Base-by-base conservation (phyloP, 1,140 invertebrate genomes). In the Copidosoma floridanum region DNA sequence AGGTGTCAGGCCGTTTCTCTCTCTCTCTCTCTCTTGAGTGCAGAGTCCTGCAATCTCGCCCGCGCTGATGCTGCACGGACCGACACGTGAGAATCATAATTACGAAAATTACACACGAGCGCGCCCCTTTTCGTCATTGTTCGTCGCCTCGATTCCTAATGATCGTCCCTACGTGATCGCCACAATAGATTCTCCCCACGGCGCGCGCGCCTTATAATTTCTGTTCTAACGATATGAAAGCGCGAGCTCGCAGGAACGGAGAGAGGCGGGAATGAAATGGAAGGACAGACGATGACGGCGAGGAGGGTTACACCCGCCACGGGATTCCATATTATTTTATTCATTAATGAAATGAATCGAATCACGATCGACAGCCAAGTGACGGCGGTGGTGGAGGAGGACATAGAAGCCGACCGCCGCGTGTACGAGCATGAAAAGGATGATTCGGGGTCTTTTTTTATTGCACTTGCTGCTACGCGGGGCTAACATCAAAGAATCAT, bases 91-190 rank as follows among this genome's bases (percentile, higher is more conserved):
- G 55, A 63, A 57, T 57, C 20, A 63, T 63, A 63, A 63, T 63
- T 63, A 57, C 61, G n/a, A 57, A n/a, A 63, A 63, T 63, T 57
- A 63, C 55, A 57, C 51, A 46, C 27, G 44, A 16, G 32, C 57
- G 21, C 26, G 18, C 29, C 18, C 51, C 18, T 50, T 46, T 57
- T 62, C 47, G 44, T 51, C 43, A 40, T 10, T 26, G 6, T 18
- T 32, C 14, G 11, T 23, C 20, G 41, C 23, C 44, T 51, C 47
- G 47, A 62, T 62, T 48, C 50, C 55, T 64, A 64, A 64, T 58
- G 56, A 64, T 59, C 43, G 55, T 46, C 41, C 48, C 54, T 57
- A 58, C 62, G 55, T 59, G 55, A 63, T 53, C 48, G 23, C 21
- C 48, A 57, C 61, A 57, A 63, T 63, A 57, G 61, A 63, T 38